A percentile compares a stretch with the other conserved stretches of the same genome.
phyloP scores from a whole-genome alignment of 1,140 invertebrate species.

The Stegodyphus dumicola region DNA sequence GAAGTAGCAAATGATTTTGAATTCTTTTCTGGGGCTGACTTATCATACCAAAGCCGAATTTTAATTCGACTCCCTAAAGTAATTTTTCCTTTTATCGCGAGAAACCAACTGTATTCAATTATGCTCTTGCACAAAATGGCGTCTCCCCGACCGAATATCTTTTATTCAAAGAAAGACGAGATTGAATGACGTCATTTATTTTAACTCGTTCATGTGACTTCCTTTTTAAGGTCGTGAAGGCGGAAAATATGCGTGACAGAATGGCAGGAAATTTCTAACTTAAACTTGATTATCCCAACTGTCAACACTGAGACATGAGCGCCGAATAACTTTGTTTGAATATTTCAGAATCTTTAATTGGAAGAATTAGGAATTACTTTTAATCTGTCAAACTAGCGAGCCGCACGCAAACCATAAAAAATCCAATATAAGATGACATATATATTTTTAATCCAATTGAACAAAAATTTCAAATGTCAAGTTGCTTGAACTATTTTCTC shows the following conservation, averaged over 20 bases:
- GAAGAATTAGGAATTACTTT: too few relatives aligned
- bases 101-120: slow-evolving; percentile 26
- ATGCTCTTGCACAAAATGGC: slow-evolving; percentile 21
- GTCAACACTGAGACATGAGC: slow-evolving; percentile 6
- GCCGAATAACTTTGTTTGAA: not conserved
- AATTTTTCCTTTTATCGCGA: not conserved
- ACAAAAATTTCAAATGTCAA: too few relatives aligned
- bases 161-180: slow-evolving; percentile 27
- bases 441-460: too few relatives aligned
- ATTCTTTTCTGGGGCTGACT: too few relatives aligned
- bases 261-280: slow-evolving; percentile 18
- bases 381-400: too few relatives aligned
- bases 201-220: slow-evolving; percentile 30
- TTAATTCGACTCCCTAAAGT: not conserved
- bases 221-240: slow-evolving; percentile 23
- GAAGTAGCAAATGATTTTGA: too few relatives aligned
- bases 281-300: slow-evolving; percentile 31
- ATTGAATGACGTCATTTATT: slow-evolving; percentile 44
- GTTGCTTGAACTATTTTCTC: too few relatives aligned
- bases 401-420: too few relatives aligned
- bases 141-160: slow-evolving; percentile 17
- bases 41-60: not conserved
- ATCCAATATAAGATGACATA: too few relatives aligned
- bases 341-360: too few relatives aligned
- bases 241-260: slow-evolving; percentile 15